A percentile compares a stretch with the other conserved stretches of the same genome.
These are phyloP conservation scores for Halictus rubicundus DNA, from an alignment of 1,140 invertebrate genomes.

Conservation along the genomic window DNA sequence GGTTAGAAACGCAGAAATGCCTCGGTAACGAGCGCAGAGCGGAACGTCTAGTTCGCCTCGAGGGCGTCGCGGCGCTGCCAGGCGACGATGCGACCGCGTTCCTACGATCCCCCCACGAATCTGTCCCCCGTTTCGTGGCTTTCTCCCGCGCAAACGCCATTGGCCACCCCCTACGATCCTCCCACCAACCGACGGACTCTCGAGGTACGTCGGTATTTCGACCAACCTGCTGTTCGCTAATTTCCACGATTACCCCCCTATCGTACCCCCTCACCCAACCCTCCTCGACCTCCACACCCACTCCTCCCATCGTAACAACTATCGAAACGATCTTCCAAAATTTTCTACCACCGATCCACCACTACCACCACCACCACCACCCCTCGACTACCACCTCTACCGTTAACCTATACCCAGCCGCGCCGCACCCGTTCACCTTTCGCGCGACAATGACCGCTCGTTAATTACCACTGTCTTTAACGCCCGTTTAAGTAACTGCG, in stretches of 20 bases:
- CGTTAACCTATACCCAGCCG: too few relatives aligned
- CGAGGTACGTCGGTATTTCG: slow-evolving; percentile 31
- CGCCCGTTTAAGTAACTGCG: not conserved
- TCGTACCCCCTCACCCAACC: too few relatives aligned
- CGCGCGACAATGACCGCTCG: not conserved
- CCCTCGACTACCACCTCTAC: too few relatives aligned
- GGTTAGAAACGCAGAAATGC: slow-evolving; percentile 58
- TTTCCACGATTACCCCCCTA: slow-evolving; percentile 25
- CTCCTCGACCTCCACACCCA: too few relatives aligned
- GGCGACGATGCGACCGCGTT: slow-evolving; percentile 55
- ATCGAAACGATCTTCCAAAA: slow-evolving; percentile 17
- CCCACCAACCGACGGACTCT: not conserved
- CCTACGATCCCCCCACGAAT: slow-evolving; percentile 45
- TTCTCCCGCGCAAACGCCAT: slow-evolving; percentile 52
- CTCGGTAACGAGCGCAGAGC: slow-evolving; percentile 34
- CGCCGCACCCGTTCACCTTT: not conserved
- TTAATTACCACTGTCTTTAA: slow-evolving; percentile 4
- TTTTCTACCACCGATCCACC: not conserved
- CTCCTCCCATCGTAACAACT: not conserved
- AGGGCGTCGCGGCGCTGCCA: slow-evolving; percentile 63
- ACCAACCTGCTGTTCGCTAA: slow-evolving; percentile 22
- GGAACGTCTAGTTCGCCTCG: slow-evolving; percentile 59
- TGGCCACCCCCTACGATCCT: slow-evolving; percentile 24
- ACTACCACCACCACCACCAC: too few relatives aligned
- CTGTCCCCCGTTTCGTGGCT: slow-evolving; percentile 45